These are phyloP conservation scores for Leptinotarsa tumamoca DNA, from an alignment of 2,888 invertebrate genomes.

Conservation along the genomic window DNA sequence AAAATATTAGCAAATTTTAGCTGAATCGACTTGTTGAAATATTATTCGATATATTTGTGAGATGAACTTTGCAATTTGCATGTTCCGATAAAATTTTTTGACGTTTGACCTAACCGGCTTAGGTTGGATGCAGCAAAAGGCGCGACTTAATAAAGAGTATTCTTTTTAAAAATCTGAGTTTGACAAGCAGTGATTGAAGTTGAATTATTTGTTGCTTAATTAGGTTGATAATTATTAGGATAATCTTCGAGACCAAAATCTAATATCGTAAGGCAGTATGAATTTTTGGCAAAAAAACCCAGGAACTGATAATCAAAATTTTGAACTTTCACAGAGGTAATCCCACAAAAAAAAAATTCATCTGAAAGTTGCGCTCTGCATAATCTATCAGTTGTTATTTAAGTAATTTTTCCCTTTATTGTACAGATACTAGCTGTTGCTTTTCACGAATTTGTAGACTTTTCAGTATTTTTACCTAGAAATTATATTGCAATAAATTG, in stretches of 20 bases:
- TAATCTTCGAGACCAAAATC: neutral
- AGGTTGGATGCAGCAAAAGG: conserved; percentile 20
- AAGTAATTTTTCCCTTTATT: conserved; percentile 18
- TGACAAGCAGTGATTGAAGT: neutral
- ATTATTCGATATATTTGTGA: conserved; percentile 28
- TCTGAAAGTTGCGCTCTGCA: neutral
- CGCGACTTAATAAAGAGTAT: conserved; percentile 12
- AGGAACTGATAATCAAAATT: neutral
- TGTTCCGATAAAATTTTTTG: conserved; percentile 21
- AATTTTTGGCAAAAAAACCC: neutral
- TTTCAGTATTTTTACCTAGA: conserved; percentile 40
- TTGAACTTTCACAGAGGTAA: neutral
- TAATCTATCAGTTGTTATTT: conserved; percentile 10
- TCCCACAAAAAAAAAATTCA: neutral
- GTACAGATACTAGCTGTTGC: conserved; percentile 36
- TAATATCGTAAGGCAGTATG: neutral
- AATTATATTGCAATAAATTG: conserved; percentile 34
- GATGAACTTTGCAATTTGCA: conserved; percentile 23
- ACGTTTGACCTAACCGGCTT: conserved; percentile 34
- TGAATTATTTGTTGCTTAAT: neutral
- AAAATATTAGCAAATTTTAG: conserved; percentile 17
- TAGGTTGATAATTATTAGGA: neutral
- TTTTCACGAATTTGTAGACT: conserved; percentile 38
- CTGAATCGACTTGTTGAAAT: conserved; percentile 33
- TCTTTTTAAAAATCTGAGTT: neutral